Evolutionary conservation across 2,113 vertebrate species (phyloP), one percentile per base, ranked within the genome.

Genomic region (Gavia stellata): DNA sequence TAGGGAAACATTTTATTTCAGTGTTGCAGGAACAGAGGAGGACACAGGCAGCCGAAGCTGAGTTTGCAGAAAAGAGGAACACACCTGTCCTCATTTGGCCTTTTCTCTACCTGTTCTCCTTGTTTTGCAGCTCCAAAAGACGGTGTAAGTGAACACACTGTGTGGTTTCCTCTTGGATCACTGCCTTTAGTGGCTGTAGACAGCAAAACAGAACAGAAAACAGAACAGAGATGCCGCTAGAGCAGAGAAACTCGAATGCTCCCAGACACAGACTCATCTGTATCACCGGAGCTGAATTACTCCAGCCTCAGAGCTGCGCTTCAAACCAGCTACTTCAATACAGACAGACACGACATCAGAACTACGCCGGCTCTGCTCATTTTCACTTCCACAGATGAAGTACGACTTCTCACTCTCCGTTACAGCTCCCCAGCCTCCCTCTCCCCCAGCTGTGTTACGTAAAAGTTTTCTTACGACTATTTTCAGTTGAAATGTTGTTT

Each of bases 81-180:
- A 3, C 3, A 3, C 21, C 7, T 20, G 36, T 75, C 71, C 62
- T 61, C 52, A 56, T 33, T 6, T 40, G 71, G 88, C 61, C 40
- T 79, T 36, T 70, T 14, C 49, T 90, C 74, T 29, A 53, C 45
- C 86, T 73, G 58, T 10, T 47, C 38, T 56, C n/a, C 38, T 40
- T 31, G 44, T 68, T 84, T 50, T 33, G 5, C 17, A 66, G 56
- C 81, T 74, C 42, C 45, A 5, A 24, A 87, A 53, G 34, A 61
- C 0, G 0, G 47, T 38, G 31, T n/a, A 42, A 72, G 33, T 1
- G 14, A 63, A 58, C 38, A 44, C 34, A 33, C 10, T 0, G 1
- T 7, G 17, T 9, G 36, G 40, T 42, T 81, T 45, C 42, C 36
- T 75, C n/a, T 70, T 23, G 65, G 47, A 42, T 49, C 50, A 31